phyloP scores from a whole-genome alignment of 2,113 vertebrate species.

The Phaethornis superciliosus region DNA sequence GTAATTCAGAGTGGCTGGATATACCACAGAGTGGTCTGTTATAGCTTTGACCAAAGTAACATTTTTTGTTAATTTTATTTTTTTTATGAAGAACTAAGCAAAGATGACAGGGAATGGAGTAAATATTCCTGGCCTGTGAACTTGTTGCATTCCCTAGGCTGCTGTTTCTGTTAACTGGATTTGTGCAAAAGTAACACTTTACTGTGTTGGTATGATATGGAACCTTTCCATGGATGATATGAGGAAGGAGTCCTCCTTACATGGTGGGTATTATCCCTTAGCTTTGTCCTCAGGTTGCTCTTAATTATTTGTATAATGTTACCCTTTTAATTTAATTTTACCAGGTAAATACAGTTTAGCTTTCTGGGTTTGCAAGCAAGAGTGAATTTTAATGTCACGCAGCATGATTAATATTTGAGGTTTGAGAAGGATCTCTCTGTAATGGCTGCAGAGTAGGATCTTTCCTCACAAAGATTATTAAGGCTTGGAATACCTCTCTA shows the following conservation, averaged over 20 bases:
- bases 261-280: neutral
- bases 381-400: neutral
- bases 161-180: neutral
- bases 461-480: neutral
- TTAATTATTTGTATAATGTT: neutral
- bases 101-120: neutral
- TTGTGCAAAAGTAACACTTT: neutral
- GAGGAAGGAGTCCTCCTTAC: neutral
- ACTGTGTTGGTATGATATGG: neutral
- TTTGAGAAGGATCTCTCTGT: neutral
- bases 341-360: neutral
- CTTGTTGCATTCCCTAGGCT: neutral
- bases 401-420: neutral
- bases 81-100: neutral
- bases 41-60: neutral
- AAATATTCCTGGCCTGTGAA: neutral
- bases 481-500: neutral
- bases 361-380: neutral
- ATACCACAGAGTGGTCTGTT: too few species aligned
- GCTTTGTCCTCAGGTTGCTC: neutral
- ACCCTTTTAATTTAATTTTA: neutral
- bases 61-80: neutral
- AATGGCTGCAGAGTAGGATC: neutral
- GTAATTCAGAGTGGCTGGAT: neutral
- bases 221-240: neutral